Base-by-base conservation (phyloP, 2,113 vertebrate species). In the Otus sunia region DNA sequence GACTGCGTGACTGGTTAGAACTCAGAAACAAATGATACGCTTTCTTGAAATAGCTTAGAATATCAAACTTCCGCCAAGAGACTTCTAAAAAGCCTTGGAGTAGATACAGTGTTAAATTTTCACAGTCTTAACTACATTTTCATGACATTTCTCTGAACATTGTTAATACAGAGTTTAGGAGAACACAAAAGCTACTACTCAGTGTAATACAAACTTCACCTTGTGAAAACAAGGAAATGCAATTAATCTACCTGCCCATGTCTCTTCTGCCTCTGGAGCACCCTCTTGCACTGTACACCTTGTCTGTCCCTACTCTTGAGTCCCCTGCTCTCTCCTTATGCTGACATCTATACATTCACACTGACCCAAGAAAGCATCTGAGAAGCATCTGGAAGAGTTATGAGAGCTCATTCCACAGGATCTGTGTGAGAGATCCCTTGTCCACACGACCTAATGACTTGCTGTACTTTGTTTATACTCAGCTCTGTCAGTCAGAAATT, bases 11-110 rank as follows among this genome's bases (percentile, higher is more conserved):
- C 45, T 76, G 50, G 22, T 86, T 74, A 74, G 53, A 96, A 73
- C 9, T 53, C 67, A 66, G 62, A 90, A 66, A 82, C 5, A 47
- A 87, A 56, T 6, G 0, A 76, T 23, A 76, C 0, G 0, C 37
- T 73, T 94, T 86, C 37, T 53, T 71, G 45, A 74, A 78, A 83
- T 53, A 22, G 36, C 58, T 74, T 62, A 73, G 29, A 79, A 62
- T 66, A 68, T 47, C 63, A 83, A 63, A n/a, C 39, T 59, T 86
- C 27, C 30, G 62, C 36, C 58, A 71, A 71, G 41, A 71, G 15
- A n/a, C 45, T 80, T 71, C 81, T 76, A 47, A 73, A 86, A 92
- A 39, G 22, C 12, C 5, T 74, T 6, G 0, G 16, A 69, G 41
- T 32, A 78, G 19, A 32, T 32, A 55, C 0, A 45, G 29, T 47